Evolutionary conservation across 2,797 vertebrate genomes (phyloP), one percentile per base, ranked within the genome.

Genomic region (Sandelia bainsii): DNA sequence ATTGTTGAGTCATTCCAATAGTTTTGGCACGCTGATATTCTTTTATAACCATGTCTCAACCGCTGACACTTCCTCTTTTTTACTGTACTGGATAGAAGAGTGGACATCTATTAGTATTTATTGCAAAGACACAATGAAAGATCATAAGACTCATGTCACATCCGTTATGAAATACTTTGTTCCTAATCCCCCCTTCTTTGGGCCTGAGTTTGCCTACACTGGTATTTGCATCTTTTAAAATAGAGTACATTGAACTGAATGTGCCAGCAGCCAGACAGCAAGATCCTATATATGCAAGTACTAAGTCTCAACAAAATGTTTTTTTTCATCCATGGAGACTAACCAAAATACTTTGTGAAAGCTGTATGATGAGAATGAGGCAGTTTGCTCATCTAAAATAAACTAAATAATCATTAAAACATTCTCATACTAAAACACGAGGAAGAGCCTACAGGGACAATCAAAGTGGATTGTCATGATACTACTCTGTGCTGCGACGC

Each of bases 161-260:
- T 23, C 49, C 4, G 11, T 27, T 62, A n/a, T 65, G 77, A 58
- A 70, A 74, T 76, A 67, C 79, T 78, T 72, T 45, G 60, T 65
- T 71, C 68, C 58, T 74, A 64, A 74, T 75, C 69, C 69, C 79
- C 84, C 70, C 59, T 42, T 77, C 51, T 66, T 39, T 71, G 85
- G 84, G 83, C 86, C 86, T 86, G 80, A 62, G 54, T 76, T 60
- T 54, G 83, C 87, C 71, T 88, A 77, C 20, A 0, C 67, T 82
- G 83, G 79, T 78, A 87, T 91, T 89, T 88, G 89, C 83, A 87
- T 89, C 82, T 86, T 91, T 89, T 63, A 77, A 84, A 91, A 87
- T 77, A 87, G 80, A 87, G 75, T 63, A 67, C 42, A 46, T 46
- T 50, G 50, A 87, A 84, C 79, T 85, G 63, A 86, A 85, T 79